These are phyloP conservation scores for Perccottus glenii DNA, from an alignment of 2,113 vertebrate species.

Conservation along the genomic window DNA sequence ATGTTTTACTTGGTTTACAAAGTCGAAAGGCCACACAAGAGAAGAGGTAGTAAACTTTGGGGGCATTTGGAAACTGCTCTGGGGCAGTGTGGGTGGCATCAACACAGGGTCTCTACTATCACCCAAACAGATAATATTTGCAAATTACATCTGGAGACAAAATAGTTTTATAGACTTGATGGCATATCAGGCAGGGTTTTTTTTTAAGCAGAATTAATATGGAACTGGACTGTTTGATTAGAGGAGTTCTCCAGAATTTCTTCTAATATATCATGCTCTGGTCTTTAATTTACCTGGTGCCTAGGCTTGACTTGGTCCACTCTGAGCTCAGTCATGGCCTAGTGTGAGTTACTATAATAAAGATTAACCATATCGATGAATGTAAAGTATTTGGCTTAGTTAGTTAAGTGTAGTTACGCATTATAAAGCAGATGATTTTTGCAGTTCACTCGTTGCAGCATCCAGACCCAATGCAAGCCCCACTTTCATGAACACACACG, in stretches of 20 bases:
- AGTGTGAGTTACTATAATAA: no score
- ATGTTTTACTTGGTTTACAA: conserved; percentile 42
- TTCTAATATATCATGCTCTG: no score
- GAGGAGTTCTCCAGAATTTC: no score
- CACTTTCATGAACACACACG: neutral
- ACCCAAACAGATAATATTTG: conserved; percentile 10
- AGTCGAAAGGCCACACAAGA: conserved; percentile 69
- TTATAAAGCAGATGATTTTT: no score
- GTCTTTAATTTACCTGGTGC: no score
- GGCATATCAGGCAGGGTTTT: neutral
- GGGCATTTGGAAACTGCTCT: conserved; percentile 30
- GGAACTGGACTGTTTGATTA: no score
- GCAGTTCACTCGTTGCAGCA: conserved; percentile 2
- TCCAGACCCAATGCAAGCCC: conserved; percentile 21
- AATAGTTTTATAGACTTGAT: neutral
- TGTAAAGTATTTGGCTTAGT: no score
- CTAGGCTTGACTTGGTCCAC: no score
- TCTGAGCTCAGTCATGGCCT: no score
- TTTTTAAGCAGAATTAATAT: no score
- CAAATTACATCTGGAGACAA: neutral
- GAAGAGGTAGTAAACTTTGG: conserved; percentile 57
- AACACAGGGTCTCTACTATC: conserved; percentile 1
- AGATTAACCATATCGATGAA: no score
- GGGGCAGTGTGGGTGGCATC: conserved; percentile 47
- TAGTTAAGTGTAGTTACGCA: no score